phyloP scores from a whole-genome alignment of 2,888 invertebrate species.

The Agriotes lineatus region DNA sequence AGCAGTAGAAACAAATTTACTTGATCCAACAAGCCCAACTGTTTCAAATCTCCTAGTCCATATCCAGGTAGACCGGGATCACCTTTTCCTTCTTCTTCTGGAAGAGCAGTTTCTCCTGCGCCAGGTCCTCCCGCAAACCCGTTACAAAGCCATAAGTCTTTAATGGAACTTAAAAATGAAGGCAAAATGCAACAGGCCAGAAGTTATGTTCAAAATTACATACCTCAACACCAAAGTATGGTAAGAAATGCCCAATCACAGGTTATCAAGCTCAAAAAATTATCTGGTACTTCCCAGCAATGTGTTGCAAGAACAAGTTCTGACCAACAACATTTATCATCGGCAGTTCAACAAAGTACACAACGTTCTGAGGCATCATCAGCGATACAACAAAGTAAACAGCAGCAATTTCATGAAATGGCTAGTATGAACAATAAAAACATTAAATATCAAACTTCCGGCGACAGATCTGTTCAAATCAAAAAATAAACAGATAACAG shows the following conservation, averaged over 20 bases:
- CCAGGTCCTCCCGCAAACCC: slow-evolving; percentile 79
- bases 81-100: slow-evolving; percentile 57
- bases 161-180: slow-evolving; percentile 17
- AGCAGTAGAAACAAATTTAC: slow-evolving; percentile 72
- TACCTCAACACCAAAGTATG: slow-evolving; percentile 32
- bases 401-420: neutral
- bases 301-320: neutral
- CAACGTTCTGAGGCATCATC: neutral
- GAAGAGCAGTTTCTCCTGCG: slow-evolving; percentile 77
- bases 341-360: neutral
- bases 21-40: slow-evolving; percentile 73
- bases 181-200: slow-evolving; percentile 26
- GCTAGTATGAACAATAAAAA: slow-evolving; percentile 14
- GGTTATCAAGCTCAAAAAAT: neutral
- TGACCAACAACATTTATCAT: neutral
- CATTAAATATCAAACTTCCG: slow-evolving; percentile 31
- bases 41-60: slow-evolving; percentile 76
- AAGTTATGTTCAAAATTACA: slow-evolving; percentile 28
- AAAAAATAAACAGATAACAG: slow-evolving; percentile 75
- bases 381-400: neutral
- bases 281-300: neutral
- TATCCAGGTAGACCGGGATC: slow-evolving; percentile 64
- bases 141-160: slow-evolving; percentile 53
- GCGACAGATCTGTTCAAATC: slow-evolving; percentile 67
- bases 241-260: neutral